Evolutionary conservation across 2,888 invertebrate species (phyloP), one percentile per base, ranked within the genome.

Genomic region (Caenorhabditis sp.): DNA sequence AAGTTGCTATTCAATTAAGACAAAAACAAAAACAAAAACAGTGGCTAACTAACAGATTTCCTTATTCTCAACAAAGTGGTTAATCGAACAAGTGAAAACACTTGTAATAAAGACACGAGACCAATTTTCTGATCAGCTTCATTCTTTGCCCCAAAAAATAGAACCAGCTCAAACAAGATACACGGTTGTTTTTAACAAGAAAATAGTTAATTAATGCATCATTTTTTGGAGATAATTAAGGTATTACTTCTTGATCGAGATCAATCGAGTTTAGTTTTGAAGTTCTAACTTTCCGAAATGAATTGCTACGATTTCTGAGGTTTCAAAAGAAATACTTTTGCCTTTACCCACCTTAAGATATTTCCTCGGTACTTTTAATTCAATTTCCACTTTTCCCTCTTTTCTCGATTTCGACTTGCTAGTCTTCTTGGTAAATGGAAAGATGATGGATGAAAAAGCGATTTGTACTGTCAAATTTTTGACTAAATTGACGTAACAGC

Each of bases 381-480:
- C 53, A 28, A 22, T 67, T 18, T 24, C n/a, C 26, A 26, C 24
- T 64, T 50, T n/a, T 76, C 53, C 58, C 65, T 72, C 65, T 65
- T 40, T 50, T 47, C 50, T 35, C 47, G 35, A 72, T 58, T 72
- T 37, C 64, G 50, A 72, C 58, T 67, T 58, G 56, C 65, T 32
- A 40, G 40, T 50, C 26, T 62, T 51, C 65, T 60, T 58, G 67
- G 76, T 67, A 76, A 67, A 67, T 61, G 60, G 67, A 24, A 26
- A 44, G 67, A 76, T 67, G 76, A 76, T 76, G 76, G 76, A 76
- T 76, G 77, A 77, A 77, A 76, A 68, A 69, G 76, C 56, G 47
- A 69, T 68, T 69, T 67, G 60, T 67, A 47, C 40, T 56, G 47
- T 18, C 32, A 8, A n/a, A 20, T n/a, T 37, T n/a, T 47, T 22